These are phyloP conservation scores for Turritopsis dohrnii DNA, from an alignment of 30 jellyfish, hydroid and myxozoan species.

Conservation along the genomic window DNA sequence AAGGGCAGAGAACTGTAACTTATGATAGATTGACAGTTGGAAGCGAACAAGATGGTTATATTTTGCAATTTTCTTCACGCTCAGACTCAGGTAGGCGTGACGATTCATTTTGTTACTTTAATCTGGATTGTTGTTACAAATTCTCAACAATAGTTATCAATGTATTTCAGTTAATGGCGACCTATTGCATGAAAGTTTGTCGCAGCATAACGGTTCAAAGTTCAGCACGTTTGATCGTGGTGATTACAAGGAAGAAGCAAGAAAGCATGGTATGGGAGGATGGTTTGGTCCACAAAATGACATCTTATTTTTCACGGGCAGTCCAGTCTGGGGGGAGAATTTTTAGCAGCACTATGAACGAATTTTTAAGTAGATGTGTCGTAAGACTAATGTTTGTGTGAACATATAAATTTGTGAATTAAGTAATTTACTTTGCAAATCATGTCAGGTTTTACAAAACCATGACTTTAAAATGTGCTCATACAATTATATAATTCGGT, in stretches of 20 bases:
- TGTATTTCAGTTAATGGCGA: neutral
- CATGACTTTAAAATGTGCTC: no score
- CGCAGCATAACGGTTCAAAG: neutral
- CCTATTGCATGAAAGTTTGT: neutral
- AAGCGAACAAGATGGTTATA: neutral
- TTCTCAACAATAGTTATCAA: neutral
- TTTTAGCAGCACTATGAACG: no score
- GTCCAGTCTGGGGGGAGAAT: no score
- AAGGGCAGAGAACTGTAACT: neutral
- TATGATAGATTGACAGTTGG: neutral
- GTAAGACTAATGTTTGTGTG: no score
- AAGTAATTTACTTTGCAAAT: no score
- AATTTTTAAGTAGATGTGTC: no score
- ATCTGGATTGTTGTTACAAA: neutral
- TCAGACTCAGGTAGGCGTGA: neutral
- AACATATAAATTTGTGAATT: no score
- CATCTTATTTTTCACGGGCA: neutral
- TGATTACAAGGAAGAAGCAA: neutral
- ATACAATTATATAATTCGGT: no score
- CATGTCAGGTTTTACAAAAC: no score
- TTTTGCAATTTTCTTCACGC: neutral
- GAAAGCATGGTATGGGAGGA: neutral
- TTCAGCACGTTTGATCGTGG: neutral
- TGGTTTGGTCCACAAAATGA: neutral
- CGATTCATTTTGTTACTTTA: neutral